Evolutionary conservation across 2,113 vertebrate genomes (phyloP).

Genomic region (Rana temporaria): DNA sequence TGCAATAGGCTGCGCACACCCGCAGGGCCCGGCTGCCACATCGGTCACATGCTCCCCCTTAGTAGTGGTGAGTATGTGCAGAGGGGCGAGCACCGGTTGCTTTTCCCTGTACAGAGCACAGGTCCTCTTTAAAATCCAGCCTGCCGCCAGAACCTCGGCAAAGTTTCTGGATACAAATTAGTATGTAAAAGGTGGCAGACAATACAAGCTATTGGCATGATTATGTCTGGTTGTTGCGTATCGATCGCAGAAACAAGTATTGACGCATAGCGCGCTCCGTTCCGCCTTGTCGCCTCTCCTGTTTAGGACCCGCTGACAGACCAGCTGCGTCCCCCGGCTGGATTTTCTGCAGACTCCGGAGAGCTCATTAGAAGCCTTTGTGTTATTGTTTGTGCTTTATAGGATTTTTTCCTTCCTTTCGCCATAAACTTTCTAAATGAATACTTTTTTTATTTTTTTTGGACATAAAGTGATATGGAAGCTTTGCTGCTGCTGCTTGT

Average conservation of each 20-base stretch:
- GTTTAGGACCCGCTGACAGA: neutral
- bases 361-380: neutral
- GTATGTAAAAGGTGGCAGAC: neutral
- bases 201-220: neutral
- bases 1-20: too few species aligned
- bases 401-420: neutral
- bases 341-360: neutral
- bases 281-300: neutral
- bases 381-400: neutral
- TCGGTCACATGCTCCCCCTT: too few species aligned
- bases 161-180: constrained; percentile 6
- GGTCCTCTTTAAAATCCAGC: too few species aligned
- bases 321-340: neutral
- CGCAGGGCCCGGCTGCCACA: too few species aligned
- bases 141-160: neutral
- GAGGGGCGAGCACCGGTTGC: too few species aligned
- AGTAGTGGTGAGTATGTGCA: too few species aligned
- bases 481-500: too few species aligned
- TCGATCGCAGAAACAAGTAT: constrained; percentile 16
- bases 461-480: too few species aligned
- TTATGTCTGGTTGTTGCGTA: constrained; percentile 7
- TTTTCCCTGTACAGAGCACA: too few species aligned
- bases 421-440: too few species aligned
- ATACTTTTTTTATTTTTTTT: too few species aligned
- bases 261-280: neutral